Percentiles rank a stretch among this genome's conserved stretches.
These are phyloP conservation scores for Crossocerus cetratus DNA, from an alignment of 2,888 invertebrate species.

Conservation along the genomic window DNA sequence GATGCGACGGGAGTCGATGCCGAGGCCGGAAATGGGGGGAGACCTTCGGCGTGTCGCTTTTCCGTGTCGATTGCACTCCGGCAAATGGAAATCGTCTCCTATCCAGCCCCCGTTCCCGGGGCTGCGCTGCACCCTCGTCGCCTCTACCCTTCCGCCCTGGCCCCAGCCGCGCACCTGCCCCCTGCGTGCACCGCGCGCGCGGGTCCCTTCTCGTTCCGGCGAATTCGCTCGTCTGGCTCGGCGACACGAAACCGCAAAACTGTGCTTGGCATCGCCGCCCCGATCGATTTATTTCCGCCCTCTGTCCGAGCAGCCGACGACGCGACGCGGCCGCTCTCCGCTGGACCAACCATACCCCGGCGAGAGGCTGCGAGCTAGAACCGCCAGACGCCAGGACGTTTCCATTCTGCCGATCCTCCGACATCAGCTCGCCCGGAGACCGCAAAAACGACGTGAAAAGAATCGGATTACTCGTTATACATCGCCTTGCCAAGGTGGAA, in stretches of 20 bases:
- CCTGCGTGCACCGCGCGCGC: too few relatives aligned
- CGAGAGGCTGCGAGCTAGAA: too few relatives aligned
- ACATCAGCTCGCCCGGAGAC: too few relatives aligned
- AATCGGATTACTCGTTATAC: too few relatives aligned
- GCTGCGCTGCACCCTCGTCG: neutral
- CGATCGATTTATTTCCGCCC: slow-evolving; percentile 36
- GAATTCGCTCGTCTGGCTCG: slow-evolving; percentile 28
- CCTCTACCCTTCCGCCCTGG: neutral
- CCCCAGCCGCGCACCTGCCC: too few relatives aligned
- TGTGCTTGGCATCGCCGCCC: slow-evolving; percentile 11
- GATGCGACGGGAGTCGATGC: slow-evolving; percentile 1
- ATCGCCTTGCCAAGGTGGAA: too few relatives aligned
- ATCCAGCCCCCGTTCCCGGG: neutral
- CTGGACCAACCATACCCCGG: too few relatives aligned
- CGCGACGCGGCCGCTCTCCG: neutral
- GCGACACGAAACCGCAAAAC: slow-evolving; percentile 42
- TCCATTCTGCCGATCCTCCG: too few relatives aligned
- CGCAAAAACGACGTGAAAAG: too few relatives aligned
- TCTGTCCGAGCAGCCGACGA: slow-evolving; percentile 19
- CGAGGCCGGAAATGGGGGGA: slow-evolving; percentile 43
- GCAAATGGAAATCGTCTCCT: slow-evolving; percentile 50
- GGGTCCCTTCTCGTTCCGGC: neutral
- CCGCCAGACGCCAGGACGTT: too few relatives aligned
- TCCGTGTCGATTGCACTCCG: slow-evolving; percentile 47
- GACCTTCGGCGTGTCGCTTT: slow-evolving; percentile 45